Evolutionary conservation across 2,888 invertebrate species (phyloP).

Genomic region (Biston betularia): DNA sequence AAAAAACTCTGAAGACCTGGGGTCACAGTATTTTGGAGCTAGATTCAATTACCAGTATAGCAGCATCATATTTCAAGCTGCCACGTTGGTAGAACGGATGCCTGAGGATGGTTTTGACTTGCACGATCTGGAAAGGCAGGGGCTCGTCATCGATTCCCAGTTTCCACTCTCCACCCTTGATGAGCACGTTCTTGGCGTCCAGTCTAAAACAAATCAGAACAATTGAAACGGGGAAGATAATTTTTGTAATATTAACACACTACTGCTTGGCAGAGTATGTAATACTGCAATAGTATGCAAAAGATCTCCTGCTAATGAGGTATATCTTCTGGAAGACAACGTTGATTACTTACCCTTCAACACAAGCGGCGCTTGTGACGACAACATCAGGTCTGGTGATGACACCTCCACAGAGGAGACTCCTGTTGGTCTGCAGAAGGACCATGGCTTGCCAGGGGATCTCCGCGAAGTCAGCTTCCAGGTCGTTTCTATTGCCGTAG

Average conservation of each 20-base stretch:
- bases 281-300: too few relatives aligned
- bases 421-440: constrained; percentile 89
- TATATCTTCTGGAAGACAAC: too few relatives aligned
- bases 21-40: too few relatives aligned
- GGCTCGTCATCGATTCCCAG: constrained; percentile 93
- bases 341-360: constrained; percentile 88
- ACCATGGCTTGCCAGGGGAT: constrained; percentile 96
- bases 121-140: constrained; percentile 91
- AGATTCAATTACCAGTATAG: constrained; percentile 82
- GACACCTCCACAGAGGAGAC: constrained; percentile 92
- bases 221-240: not conserved
- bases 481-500: constrained; percentile 78
- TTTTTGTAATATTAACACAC: too few relatives aligned
- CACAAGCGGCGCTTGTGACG: constrained; percentile 92
- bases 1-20: too few relatives aligned
- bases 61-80: constrained; percentile 88
- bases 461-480: constrained; percentile 91
- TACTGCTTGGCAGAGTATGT: too few relatives aligned
- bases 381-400: constrained; percentile 91
- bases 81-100: constrained; percentile 90
- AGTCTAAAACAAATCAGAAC: constrained; percentile 71
- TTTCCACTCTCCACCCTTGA: constrained; percentile 95
- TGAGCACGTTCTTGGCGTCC: constrained; percentile 88
- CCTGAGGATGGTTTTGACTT: constrained; percentile 88
- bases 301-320: too few relatives aligned